Base-by-base conservation (phyloP, 2,888 invertebrate genomes). In the Cheilosia vernalis region DNA sequence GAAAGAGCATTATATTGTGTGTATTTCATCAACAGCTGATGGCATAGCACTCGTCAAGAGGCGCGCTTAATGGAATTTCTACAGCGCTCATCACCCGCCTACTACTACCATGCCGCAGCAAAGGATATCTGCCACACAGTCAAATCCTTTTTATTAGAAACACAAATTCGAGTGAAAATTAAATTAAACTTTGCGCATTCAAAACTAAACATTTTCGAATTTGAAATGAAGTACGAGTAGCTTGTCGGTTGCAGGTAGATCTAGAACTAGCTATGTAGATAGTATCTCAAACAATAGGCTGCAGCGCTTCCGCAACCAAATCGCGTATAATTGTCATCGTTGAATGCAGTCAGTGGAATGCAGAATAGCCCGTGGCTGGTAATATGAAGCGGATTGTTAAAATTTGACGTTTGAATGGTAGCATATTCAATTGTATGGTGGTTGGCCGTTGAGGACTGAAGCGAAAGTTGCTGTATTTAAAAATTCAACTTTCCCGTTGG, bases 171-270 rank as follows among this genome's bases (percentile, higher is more conserved):
- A 63, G 42, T 64, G 69, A 69, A 69, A 69, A 76, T 76, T 69
- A 81, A 76, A 74, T 76, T 81, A 76, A 81, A 76, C 64, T 64
- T 64, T 15, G 24, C 37, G 33, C 27, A 64, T 56, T 70, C 55
- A 56, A 81, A 81, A 56, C 58, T 81, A 64, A 81, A 69, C 63
- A 74, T 70, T 70, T 69, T 74, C 37, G 37, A 70, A 69, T 69
- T 17, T 30, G n/a, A 17, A 73, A 55, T 53, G 37, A 47, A 63
- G 27, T 37, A 21, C 21, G 21, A 21, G 21, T 21, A 21, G 21
- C 21, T 1, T 24, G 4, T 24, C 9, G 37, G 13, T 13, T 37
- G 4, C 13, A 37, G 37, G 37, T 37, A 37, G 37, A 13, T 13
- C 30, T n/a, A n/a, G n/a, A n/a, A n/a, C n/a, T n/a, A n/a, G n/a